Conservation (phyloP, 2,113 vertebrate genomes). For the Prionailurus bengalensis region DNA sequence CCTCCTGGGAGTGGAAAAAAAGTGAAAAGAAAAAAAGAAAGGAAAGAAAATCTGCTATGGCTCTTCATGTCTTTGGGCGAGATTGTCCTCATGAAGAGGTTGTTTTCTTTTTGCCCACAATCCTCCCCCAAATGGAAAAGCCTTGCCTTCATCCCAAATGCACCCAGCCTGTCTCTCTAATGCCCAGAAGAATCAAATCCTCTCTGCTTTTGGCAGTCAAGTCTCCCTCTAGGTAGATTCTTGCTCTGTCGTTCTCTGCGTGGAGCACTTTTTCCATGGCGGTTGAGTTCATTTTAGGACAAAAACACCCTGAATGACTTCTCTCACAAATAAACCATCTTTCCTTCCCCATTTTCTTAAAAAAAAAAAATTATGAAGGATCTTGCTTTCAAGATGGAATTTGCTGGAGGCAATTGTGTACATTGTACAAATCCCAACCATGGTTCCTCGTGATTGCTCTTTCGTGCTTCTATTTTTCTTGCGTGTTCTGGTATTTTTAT, state of each 20-base stretch:
- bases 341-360: background rate
- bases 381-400: constrained; percentile 30
- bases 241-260: background rate
- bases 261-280: background rate
- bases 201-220: constrained; percentile 1
- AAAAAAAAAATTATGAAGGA: constrained; percentile 17
- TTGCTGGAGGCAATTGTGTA: background rate
- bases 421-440: background rate
- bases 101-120: background rate
- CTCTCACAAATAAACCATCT: background rate
- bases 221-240: background rate
- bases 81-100: background rate
- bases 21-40: background rate
- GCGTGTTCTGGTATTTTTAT: background rate
- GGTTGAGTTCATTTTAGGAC: constrained; percentile 1
- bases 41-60: background rate
- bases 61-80: background rate
- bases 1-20: constrained; percentile 10
- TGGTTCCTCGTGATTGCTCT: background rate
- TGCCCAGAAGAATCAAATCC: background rate
- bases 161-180: background rate
- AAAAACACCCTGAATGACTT: background rate
- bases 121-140: background rate
- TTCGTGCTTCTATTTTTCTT: background rate
- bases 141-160: background rate